Conservation (phyloP, 2,888 invertebrate species). For the Apantesis nais region DNA sequence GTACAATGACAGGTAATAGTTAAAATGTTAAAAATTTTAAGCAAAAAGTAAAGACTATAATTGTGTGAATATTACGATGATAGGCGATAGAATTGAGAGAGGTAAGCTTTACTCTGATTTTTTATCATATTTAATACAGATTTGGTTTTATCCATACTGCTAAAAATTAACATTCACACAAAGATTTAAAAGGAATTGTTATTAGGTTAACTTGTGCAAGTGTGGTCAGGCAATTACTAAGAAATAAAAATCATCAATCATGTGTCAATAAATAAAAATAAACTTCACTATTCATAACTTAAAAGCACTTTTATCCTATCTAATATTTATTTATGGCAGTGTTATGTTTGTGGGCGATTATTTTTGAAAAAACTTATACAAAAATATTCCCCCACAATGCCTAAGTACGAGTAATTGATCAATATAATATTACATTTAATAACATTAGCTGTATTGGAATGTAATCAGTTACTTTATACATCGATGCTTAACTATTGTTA, state of each 20-base stretch:
- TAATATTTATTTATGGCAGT: slow-evolving; percentile 71
- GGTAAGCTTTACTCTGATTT: background rate
- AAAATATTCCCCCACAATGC: slow-evolving; percentile 69
- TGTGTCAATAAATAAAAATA: slow-evolving; percentile 44
- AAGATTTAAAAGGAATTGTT: background rate
- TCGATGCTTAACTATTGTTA: slow-evolving; percentile 33
- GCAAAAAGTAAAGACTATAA: background rate
- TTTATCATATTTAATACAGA: background rate
- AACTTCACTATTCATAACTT: slow-evolving; percentile 16
- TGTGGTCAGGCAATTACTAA: slow-evolving; percentile 8
- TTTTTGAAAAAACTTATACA: slow-evolving; percentile 47
- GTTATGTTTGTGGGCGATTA: slow-evolving; percentile 63
- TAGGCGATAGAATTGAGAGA: background rate
- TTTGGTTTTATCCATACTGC: background rate
- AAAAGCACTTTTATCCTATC: slow-evolving; percentile 37
- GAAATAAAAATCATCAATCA: slow-evolving; percentile 7
- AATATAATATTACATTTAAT: slow-evolving; percentile 44
- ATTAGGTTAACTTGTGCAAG: background rate
- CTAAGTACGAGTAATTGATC: slow-evolving; percentile 82
- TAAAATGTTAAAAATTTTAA: background rate
- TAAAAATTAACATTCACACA: background rate
- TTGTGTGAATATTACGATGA: background rate
- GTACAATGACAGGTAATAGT: no score
- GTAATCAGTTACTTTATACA: slow-evolving; percentile 49
- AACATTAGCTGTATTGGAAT: slow-evolving; percentile 47